phyloP scores from a whole-genome alignment of 2,113 vertebrate genomes.

The Chinchilla lanigera region DNA sequence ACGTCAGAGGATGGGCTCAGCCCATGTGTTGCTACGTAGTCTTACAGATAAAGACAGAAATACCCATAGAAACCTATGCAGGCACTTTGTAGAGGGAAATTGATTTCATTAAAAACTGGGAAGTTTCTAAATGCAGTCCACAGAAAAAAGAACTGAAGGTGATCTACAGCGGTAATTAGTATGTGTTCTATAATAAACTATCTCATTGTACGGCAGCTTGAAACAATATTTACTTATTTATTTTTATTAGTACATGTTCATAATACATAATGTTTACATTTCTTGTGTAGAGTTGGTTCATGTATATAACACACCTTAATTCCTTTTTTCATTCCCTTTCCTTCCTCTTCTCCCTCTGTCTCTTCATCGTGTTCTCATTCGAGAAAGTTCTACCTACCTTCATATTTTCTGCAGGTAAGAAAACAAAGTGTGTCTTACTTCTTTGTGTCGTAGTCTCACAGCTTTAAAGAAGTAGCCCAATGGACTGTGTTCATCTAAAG shows the following conservation, averaged over 20 bases:
- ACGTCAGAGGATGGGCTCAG: background rate
- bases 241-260: background rate
- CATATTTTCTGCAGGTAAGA: background rate
- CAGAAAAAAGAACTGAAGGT: background rate
- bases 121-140: background rate
- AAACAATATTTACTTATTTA: background rate
- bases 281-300: background rate
- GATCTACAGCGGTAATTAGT: background rate
- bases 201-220: background rate
- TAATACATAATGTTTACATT: background rate
- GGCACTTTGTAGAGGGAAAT: background rate
- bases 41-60: background rate
- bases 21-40: fast-evolving
- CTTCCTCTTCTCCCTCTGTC: too few species aligned
- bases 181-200: background rate
- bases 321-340: background rate
- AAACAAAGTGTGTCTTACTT: background rate
- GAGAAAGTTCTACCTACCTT: background rate
- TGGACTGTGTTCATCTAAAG: background rate
- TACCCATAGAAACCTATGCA: fast-evolving
- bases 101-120: background rate
- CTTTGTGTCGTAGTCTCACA: background rate
- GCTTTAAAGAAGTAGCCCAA: background rate
- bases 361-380: background rate
- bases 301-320: background rate